Evolutionary conservation across 2,797 vertebrate genomes (phyloP), one percentile per base, ranked within the genome.

Genomic region (Crenuchus spilurus): DNA sequence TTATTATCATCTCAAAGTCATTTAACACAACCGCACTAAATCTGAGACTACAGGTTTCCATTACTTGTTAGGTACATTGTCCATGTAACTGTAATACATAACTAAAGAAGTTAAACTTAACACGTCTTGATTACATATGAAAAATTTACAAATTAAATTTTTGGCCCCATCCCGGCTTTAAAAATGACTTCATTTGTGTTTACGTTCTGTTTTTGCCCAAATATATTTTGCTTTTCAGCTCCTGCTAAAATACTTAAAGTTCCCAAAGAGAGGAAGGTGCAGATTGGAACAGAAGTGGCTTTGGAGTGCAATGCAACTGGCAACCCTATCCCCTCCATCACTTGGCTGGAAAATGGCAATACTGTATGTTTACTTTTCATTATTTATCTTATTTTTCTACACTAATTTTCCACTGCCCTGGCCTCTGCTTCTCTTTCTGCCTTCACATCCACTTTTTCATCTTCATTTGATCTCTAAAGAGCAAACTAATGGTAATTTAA

Each of bases 261-360:
- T 87, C 97, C 97, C 0, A 95, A 95, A 83, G 97, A 97, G 65
- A 95, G 95, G 83, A 95, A 94, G 70, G 94, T 96, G 54, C 94
- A 91, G 8, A 98, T 96, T 64, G 96, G 96, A 33, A 94, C 95
- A 20, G 87, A 95, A 88, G 93, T 98, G 76, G 94, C 91, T 0
- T 79, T 99, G 76, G 92, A 91, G 71, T 99, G 97, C 52, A 92
- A 93, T 0, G 97, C 95, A 0, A 94, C 94, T 0, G 97, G 97
- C 46, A 94, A 96, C 83, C 97, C 97, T 22, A 91, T 95, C 41
- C 97, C 97, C 20, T 93, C 93, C 22, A 86, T 99, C 85, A 96
- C 94, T 74, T 99, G 97, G 97, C 91, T 98, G 86, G 97, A 99
- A 91, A 98, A 98, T 6, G 97, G 97, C 73, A 96, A 97, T 88